Evolutionary conservation across 2,797 vertebrate species (phyloP).

Genomic region (Molossus molossus): DNA sequence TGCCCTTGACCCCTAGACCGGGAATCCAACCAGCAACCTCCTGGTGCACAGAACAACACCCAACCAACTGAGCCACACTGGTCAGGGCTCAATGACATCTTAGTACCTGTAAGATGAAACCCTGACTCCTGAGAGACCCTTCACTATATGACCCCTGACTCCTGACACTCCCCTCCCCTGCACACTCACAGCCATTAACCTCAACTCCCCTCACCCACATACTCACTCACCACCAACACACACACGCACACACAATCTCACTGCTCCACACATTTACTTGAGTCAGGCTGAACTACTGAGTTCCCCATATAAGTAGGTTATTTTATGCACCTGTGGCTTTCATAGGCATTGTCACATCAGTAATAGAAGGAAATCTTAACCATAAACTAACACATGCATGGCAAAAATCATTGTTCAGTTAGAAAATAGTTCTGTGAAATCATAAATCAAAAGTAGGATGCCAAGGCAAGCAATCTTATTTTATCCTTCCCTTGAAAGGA

Average conservation of each 20-base stretch:
- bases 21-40: neutral
- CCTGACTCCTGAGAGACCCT: neutral
- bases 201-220: neutral
- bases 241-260: neutral
- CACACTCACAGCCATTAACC: neutral
- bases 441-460: neutral
- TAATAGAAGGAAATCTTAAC: neutral
- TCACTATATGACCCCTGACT: neutral
- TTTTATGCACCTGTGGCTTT: neutral
- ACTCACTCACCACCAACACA: neutral
- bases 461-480: neutral
- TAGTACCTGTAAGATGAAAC: neutral
- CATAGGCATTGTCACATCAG: neutral
- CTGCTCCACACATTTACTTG: neutral
- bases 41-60: neutral
- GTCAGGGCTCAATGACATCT: neutral
- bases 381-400: neutral
- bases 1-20: neutral
- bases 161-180: neutral
- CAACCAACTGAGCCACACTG: neutral
- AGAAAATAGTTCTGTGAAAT: conserved; percentile 1
- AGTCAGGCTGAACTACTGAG: neutral
- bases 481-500: neutral
- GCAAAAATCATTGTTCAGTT: neutral
- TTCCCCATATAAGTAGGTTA: neutral